Evolutionary conservation across 1,140 invertebrate genomes (phyloP), one percentile per base, ranked within the genome.

Genomic region (Phocides pigmalion): DNA sequence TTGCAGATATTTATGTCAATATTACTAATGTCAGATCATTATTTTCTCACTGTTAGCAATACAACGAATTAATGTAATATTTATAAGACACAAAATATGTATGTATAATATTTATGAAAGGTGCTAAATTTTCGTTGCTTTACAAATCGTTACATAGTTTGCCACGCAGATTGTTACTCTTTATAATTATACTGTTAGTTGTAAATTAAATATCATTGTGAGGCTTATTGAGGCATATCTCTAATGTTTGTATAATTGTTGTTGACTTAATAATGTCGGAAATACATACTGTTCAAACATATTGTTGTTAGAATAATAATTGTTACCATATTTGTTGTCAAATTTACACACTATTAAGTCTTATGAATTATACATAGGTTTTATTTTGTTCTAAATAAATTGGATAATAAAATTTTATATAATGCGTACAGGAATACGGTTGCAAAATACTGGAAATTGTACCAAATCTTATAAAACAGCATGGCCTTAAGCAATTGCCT

Each of bases 331-430:
- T 22, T 14, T 15, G 35, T 19, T 53, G 32, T 41, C 51, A 54
- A 54, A 42, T 54, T 41, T 25, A 63, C 20, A 42, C 62, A 56
- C 25, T 50, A 66, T 64, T 50, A 47, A 47, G 19, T 47, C 44
- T 47, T 49, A 28, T 15, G 15, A 49, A 49, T 58, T 65, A 50
- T 58, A 62, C 37, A 41, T 50, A 25, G 25, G 14, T 39, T 9
- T 41, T 16, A 39, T 9, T 12, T 39, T 35, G 1, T 8, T 8
- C 5, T 6, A 28, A 3, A 3, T n/a, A n/a, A n/a, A n/a, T n/a
- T n/a, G n/a, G n/a, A n/a, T n/a, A n/a, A n/a, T n/a, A n/a, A n/a
- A n/a, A n/a, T n/a, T n/a, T n/a, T n/a, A n/a, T n/a, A n/a, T n/a
- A n/a, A n/a, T n/a, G n/a, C n/a, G n/a, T n/a, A n/a, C n/a, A n/a